phyloP scores from a whole-genome alignment of 1,140 invertebrate species.

The Drosophila carrolli region DNA sequence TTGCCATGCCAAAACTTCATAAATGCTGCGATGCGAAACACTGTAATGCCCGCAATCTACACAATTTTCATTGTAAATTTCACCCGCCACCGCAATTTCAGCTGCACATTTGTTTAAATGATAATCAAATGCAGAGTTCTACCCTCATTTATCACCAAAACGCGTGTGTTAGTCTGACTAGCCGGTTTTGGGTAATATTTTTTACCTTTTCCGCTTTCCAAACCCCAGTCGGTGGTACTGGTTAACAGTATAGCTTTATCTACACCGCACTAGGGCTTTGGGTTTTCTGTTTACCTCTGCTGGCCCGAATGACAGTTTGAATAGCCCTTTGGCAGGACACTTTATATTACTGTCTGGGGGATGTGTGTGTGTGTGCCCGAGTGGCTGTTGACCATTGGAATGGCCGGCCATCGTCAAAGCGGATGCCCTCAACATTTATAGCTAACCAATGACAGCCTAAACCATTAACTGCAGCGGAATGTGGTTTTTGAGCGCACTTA shows the following conservation, averaged over 20 bases:
- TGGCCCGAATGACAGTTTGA: conserved; percentile 34
- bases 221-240: conserved; percentile 4
- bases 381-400: conserved; percentile 36
- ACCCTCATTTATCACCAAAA: conserved; percentile 66
- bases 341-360: neutral
- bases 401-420: conserved; percentile 36
- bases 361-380: conserved; percentile 5
- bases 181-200: conserved; percentile 42
- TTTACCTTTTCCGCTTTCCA: conserved; percentile 53
- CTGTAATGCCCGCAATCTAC: conserved; percentile 53
- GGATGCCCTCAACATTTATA: conserved; percentile 36
- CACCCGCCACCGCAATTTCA: conserved; percentile 4
- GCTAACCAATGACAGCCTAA: conserved; percentile 24
- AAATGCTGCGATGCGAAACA: conserved; percentile 7
- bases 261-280: conserved; percentile 11
- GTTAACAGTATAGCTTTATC: conserved; percentile 23
- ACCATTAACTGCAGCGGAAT: conserved; percentile 34
- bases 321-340: conserved; percentile 16
- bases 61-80: conserved; percentile 61
- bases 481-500: conserved; percentile 19
- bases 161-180: neutral
- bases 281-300: conserved; percentile 37
- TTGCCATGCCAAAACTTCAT: conserved; percentile 61
- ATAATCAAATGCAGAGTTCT: conserved; percentile 71
- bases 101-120: conserved; percentile 62